Base-by-base conservation (phyloP, 2,888 invertebrate species). In the Drosophila borealis region DNA sequence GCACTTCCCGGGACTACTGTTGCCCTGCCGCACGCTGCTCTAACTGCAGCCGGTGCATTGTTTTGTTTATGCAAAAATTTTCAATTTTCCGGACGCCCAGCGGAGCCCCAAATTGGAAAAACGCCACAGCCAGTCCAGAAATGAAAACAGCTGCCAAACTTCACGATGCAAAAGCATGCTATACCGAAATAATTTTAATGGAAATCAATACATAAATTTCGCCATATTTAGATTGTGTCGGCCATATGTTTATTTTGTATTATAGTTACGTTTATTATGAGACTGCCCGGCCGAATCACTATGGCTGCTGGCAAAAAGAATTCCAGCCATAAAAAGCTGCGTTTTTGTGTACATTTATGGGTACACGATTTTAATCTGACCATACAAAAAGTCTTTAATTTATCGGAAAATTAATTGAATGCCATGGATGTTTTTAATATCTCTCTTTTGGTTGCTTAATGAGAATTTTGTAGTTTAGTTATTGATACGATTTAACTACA, bases 131-230 rank as follows among this genome's bases (percentile, higher is more conserved):
- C 77, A 65, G 66, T 10, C 10, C 48, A 37, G 37, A 73, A 63
- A 50, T 46, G 59, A n/a, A 59, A 45, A 8, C 44, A 63, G 36
- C 51, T 45, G 62, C 25, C 53, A 19, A 54, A 9, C 17, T 21
- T 34, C 8, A 4, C 25, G 34, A 19, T 19, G 34, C 48, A 54
- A 14, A 44, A 42, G 50, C 62, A 62, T 50, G 33, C 46, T 66
- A 49, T 49, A 55, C 71, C 51, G 33, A 66, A 54, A 80, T 82
- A 71, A 82, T 85, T 80, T 87, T 87, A 80, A 87, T 84, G 76
- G 80, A 84, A 87, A 84, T 82, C 84, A 84, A 88, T 84, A 87
- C 82, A 84, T 84, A 85, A 87, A 84, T 84, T 87, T 82, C 70
- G 74, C 70, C 72, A 85, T 78, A 82, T 84, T 84, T 84, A 78